Base-by-base conservation (phyloP, 2,888 invertebrate genomes). In the Synanthedon andrenaeformis region DNA sequence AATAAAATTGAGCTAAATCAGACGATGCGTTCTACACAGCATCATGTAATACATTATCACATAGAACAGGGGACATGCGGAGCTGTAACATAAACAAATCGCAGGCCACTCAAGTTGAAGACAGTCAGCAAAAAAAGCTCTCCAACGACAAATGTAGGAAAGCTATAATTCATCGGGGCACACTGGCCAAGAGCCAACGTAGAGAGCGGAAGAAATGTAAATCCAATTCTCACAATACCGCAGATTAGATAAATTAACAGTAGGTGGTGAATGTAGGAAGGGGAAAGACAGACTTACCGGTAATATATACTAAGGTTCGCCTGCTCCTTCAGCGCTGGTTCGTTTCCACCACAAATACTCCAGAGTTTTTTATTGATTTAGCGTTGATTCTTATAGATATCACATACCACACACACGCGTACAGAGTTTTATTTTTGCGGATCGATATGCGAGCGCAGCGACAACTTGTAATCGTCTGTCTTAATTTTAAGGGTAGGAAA, bases 181-280 rank as follows among this genome's bases (percentile, higher is more conserved):
- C 54, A 42, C 52, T 67, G 67, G 67, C 65, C 35, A 3, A 11
- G 41, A 41, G 73, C 74, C 74, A 74, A 4, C 59, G 41, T 61
- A 61, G 58, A 54, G 59, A 35, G 35, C 35, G 35, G 35, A 63
- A 59, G 57, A 65, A 71, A 73, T 72, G 70, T 72, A 73, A 73
- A 73, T 73, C 64, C 71, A 65, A 74, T 75, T 70, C 67, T 48
- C 23, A 42, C 55, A 51, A 55, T 53, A 17, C 49, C 49, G 19
- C 14, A 45, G 45, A 45, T 13, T 45, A 45, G 13, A 8, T 45
- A n/a, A 13, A 45, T 13, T 45, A 45, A n/a, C 45, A 45, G 45
- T 45, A 45, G n/a, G 45, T 35, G 35, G n/a, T n/a, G n/a, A n/a
- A n/a, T n/a, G n/a, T n/a, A n/a, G n/a, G n/a, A n/a, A n/a, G n/a